Base-by-base conservation (phyloP, 2,113 vertebrate genomes). In the Phyllostomus hastatus region DNA sequence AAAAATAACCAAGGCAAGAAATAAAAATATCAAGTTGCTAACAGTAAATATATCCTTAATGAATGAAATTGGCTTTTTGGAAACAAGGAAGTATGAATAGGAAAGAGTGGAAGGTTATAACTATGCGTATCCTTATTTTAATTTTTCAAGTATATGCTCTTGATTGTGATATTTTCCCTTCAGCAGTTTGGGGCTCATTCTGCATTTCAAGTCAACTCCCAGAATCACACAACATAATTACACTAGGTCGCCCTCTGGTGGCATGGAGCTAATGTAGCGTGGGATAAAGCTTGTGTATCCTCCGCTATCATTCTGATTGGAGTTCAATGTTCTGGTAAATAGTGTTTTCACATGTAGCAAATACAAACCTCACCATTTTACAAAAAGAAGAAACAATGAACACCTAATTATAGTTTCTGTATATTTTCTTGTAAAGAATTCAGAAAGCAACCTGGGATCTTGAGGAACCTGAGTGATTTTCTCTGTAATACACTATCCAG, bases 231-330 rank as follows among this genome's bases (percentile, higher is more conserved):
- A 2, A 3, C 46, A 85, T 81, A 52, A 15, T 85, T 97, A 90
- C 98, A 91, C 95, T 95, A 97, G 90, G 84, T 14, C 66, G 98
- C 98, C 98, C 98, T 89, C 98, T 98, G 95, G 95, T 97, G 98
- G 97, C 82, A 2, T 0, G 10, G 4, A 88, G 50, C 10, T 73
- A 79, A 46, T 19, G 46, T 35, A 59, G 59, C 43, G 4, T 26
- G 35, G 16, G 28, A 22, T 16, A 22, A 50, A 38, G 8, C 3
- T 8, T 4, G 5, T 2, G 4, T 24, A 8, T n/a, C 1, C 1
- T 46, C 35, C 28, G 41, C 4, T 22, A 10, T 50, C 10, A 17
- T 11, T 84, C 17, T 16, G 19, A 43, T 90, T 88, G 31, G 19
- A 50, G 2, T 50, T 10, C 33, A 79, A 54, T 50, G 50, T 54